Evolutionary conservation across 2,797 vertebrate species (phyloP), one percentile per base, ranked within the genome.

Genomic region (Oryzias sinensis): DNA sequence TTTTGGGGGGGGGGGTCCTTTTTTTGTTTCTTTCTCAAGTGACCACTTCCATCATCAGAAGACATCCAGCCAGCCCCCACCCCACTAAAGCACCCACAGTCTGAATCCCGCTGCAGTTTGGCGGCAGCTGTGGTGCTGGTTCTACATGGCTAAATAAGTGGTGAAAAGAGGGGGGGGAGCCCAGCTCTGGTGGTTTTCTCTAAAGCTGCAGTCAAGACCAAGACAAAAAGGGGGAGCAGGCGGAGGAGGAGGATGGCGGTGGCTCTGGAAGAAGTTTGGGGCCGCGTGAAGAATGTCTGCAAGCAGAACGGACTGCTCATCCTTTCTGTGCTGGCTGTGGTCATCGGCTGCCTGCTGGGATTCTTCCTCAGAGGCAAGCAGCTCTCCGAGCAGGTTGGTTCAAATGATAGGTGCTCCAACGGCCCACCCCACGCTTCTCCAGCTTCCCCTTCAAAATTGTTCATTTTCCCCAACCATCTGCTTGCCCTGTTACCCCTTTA

Each of bases 261-360:
- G 88, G 89, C 90, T 48, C 74, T 94, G 70, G 90, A 93, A n/a
- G 92, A 94, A 62, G 70, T 94, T 70, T 93, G 95, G 82, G 93
- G 89, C 54, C 91, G 94, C 49, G 92, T 94, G 83, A 95, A 95
- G 87, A 96, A 95, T 16, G 93, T 97, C 72, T 98, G 94, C 88
- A 93, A 93, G 87, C 94, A 94, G 83, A 99, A 99, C 0, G 96
- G 96, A 42, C 90, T 99, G 75, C 96, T 98, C 77, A 95, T 99
- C 88, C 90, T 99, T 65, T 99, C 97, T 0, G 97, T 98, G 74
- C 55, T 99, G 54, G 97, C 97, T 0, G 97, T 99, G 87, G 95
- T 96, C 55, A 92, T 98, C 20, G 97, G 97, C 75, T 99, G 97
- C 77, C 93, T 98, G 65, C 91, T 99, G 1, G 97, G 97, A 63